Evolutionary conservation across 2,113 vertebrate species (phyloP).

Genomic region (Alethe diademata): DNA sequence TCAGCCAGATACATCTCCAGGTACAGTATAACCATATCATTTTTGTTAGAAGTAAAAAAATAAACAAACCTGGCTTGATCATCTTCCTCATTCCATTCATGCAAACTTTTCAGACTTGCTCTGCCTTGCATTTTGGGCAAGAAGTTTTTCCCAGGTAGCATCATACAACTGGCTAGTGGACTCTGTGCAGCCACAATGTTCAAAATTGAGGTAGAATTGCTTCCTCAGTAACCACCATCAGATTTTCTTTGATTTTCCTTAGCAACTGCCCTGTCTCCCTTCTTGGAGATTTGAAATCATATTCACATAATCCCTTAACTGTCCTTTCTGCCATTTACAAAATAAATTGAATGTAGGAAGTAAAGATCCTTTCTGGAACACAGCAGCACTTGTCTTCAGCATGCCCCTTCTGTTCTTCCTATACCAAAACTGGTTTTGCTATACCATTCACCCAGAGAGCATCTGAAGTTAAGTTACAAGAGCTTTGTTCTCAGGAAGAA

Average conservation of each 20-base stretch:
- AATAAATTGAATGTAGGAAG: background rate
- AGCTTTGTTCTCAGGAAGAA: background rate
- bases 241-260: background rate
- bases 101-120: background rate
- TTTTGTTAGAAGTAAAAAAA: background rate
- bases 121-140: background rate
- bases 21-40: background rate
- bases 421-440: background rate
- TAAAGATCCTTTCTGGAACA: background rate
- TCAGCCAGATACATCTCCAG: background rate
- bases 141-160: background rate
- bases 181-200: background rate
- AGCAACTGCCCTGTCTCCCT: rapidly evolving
- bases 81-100: background rate
- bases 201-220: background rate
- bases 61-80: background rate
- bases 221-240: background rate
- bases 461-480: background rate
- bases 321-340: background rate
- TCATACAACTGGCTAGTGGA: background rate
- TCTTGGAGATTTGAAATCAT: background rate
- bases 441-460: background rate
- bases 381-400: background rate
- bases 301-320: background rate
- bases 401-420: background rate